A percentile compares a stretch with the other conserved stretches of the same genome.
These are phyloP conservation scores for Epinephelus moara DNA, from an alignment of 2,113 vertebrate species.

Conservation along the genomic window DNA sequence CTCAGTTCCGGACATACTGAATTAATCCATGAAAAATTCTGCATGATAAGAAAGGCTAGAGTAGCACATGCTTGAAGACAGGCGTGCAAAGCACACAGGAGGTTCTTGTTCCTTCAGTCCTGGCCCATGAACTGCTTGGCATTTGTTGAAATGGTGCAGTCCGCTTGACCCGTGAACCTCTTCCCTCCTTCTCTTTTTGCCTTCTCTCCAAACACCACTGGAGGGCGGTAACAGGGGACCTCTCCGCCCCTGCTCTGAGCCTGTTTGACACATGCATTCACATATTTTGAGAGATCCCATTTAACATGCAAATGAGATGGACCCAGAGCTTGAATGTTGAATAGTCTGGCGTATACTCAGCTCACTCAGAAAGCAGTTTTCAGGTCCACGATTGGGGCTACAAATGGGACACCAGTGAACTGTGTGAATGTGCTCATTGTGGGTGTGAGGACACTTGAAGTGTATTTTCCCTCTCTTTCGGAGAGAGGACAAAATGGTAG, in stretches of 20 bases:
- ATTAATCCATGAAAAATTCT: background rate
- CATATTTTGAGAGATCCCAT: constrained; percentile 45
- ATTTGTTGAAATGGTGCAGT: background rate
- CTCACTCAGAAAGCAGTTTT: constrained; percentile 15
- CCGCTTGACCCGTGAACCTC: constrained; percentile 34
- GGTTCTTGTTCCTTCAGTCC: constrained; percentile 24
- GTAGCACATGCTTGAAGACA: background rate
- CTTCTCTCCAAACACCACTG: constrained; percentile 35
- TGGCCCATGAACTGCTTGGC: constrained; percentile 9
- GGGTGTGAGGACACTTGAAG: background rate
- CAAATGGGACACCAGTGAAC: constrained; percentile 24
- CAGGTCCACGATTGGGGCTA: background rate
- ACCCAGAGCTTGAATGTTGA: constrained; percentile 23
- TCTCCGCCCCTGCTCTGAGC: constrained; percentile 10
- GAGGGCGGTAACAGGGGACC: constrained; percentile 23
- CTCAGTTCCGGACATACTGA: background rate
- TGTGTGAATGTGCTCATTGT: constrained; percentile 30
- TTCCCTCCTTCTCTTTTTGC: constrained; percentile 23
- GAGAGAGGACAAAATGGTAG: background rate
- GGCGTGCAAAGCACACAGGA: constrained; percentile 2
- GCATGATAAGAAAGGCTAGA: background rate
- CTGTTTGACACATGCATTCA: constrained; percentile 61
- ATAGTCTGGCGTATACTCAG: constrained; percentile 2
- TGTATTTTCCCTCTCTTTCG: background rate
- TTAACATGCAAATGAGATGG: constrained; percentile 68